Percentiles rank a stretch among this genome's conserved stretches.
These are phyloP conservation scores for Aleiodes sp. DNA, from an alignment of 1,140 invertebrate species.

Conservation along the genomic window DNA sequence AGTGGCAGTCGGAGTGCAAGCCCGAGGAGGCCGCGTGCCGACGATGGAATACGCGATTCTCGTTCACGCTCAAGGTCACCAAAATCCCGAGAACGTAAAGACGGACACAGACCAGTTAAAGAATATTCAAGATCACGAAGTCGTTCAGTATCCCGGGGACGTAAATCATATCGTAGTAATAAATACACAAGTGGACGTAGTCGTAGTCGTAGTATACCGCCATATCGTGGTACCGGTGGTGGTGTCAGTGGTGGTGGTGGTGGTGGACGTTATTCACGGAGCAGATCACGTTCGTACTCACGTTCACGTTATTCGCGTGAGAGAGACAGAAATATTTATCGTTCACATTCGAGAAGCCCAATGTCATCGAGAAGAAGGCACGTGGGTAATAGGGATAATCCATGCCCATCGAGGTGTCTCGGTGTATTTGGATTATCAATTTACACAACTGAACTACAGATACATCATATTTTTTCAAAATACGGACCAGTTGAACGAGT, in stretches of 20 bases:
- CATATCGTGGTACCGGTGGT: slow-evolving; percentile 51
- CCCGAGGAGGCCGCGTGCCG: slow-evolving; percentile 50
- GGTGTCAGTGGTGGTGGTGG: slow-evolving; percentile 40
- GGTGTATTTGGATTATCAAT: slow-evolving; percentile 95
- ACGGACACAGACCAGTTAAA: slow-evolving; percentile 54
- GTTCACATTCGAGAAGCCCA: slow-evolving; percentile 67
- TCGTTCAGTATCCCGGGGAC: slow-evolving; percentile 53
- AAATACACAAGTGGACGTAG: slow-evolving; percentile 56
- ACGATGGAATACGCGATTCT: slow-evolving; percentile 53
- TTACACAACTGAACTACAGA: slow-evolving; percentile 90
- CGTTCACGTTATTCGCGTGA: slow-evolving; percentile 58
- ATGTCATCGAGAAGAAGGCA: slow-evolving; percentile 70
- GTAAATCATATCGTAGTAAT: slow-evolving; percentile 54
- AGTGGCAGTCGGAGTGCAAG: slow-evolving; percentile 58
- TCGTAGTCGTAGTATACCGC: slow-evolving; percentile 66
- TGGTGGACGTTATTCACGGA: slow-evolving; percentile 64
- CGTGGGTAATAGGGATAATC: slow-evolving; percentile 79
- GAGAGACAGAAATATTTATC: slow-evolving; percentile 53
- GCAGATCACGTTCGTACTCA: slow-evolving; percentile 66
- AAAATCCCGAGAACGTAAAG: slow-evolving; percentile 54
- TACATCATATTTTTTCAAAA: slow-evolving; percentile 93
- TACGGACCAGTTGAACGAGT: slow-evolving; percentile 92
- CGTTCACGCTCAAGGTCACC: slow-evolving; percentile 58
- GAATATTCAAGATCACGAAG: slow-evolving; percentile 60
- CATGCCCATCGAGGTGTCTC: slow-evolving; percentile 86